These are phyloP conservation scores for Drosophila mauritiana DNA, from an alignment of 1,140 invertebrate species.

Conservation along the genomic window DNA sequence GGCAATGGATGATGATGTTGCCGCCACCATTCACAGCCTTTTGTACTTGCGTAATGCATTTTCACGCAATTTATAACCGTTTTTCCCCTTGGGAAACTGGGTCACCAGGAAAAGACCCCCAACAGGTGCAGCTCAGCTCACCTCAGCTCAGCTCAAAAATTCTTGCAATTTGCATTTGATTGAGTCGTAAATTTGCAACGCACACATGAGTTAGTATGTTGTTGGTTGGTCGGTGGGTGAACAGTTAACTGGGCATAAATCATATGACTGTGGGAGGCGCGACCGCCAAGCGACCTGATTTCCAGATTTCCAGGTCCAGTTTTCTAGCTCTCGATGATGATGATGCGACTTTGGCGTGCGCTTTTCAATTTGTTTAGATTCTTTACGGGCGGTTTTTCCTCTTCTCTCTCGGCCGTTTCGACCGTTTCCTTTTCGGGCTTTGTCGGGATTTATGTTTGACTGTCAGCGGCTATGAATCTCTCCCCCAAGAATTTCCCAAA, in stretches of 20 bases:
- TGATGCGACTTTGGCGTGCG: conserved; percentile 80
- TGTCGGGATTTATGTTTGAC: conserved; percentile 69
- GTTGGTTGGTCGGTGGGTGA: conserved; percentile 18
- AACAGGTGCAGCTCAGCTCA: conserved; percentile 39
- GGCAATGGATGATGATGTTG: conserved; percentile 31
- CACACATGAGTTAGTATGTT: conserved; percentile 40
- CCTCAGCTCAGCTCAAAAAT: conserved; percentile 54
- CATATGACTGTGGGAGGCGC: conserved; percentile 71
- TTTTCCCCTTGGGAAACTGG: conserved; percentile 33
- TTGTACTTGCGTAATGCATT: conserved; percentile 82
- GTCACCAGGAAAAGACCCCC: conserved; percentile 32
- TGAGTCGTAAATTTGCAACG: conserved; percentile 80
- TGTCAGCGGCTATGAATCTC: conserved; percentile 73
- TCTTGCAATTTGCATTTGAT: conserved; percentile 76
- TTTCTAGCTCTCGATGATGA: conserved; percentile 72
- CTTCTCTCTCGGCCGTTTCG: conserved; percentile 19
- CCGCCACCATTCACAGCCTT: conserved; percentile 80
- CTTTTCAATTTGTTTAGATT: conserved; percentile 77
- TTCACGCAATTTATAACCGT: conserved; percentile 81
- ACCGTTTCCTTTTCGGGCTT: conserved; percentile 45
- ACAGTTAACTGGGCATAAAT: conserved; percentile 71
- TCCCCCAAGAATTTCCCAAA: conserved; percentile 62
- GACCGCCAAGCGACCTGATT: conserved; percentile 60
- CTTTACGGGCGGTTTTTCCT: conserved; percentile 38
- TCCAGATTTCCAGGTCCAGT: conserved; percentile 60